Conservation (phyloP, 2,888 invertebrate genomes). For the Pseudeuparius sepicola region DNA sequence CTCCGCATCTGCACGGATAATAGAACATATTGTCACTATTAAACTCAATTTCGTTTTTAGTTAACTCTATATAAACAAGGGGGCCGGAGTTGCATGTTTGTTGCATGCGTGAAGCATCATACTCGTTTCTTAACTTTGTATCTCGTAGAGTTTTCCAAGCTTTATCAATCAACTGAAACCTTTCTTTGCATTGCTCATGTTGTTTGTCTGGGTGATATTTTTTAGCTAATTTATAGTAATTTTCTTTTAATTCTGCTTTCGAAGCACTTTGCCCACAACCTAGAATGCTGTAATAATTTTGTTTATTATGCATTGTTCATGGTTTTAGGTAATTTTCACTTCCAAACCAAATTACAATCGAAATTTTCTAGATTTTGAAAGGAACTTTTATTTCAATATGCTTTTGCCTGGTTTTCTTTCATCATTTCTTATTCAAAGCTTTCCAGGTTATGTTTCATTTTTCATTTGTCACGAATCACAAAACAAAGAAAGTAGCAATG, state of each 20-base stretch:
- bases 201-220: conserved; percentile 52
- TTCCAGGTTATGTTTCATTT: too few relatives aligned
- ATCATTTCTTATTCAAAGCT: too few relatives aligned
- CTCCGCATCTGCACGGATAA: conserved; percentile 64
- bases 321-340: too few relatives aligned
- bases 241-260: conserved; percentile 49
- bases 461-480: too few relatives aligned
- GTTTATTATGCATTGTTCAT: conserved; percentile 1
- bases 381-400: too few relatives aligned
- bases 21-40: conserved; percentile 35
- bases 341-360: too few relatives aligned
- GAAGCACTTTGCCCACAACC: conserved; percentile 45
- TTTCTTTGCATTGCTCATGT: conserved; percentile 20
- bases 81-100: conserved; percentile 46
- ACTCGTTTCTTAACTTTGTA: conserved; percentile 48
- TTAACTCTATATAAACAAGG: conserved; percentile 51
- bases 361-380: too few relatives aligned
- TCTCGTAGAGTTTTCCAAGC: conserved; percentile 65
- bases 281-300: conserved; percentile 47
- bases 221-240: conserved; percentile 48
- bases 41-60: conserved; percentile 41
- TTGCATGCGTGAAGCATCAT: conserved; percentile 53
- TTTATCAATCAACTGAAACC: conserved; percentile 49
- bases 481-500: too few relatives aligned
- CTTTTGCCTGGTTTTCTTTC: too few relatives aligned